Base-by-base conservation (phyloP, 2,113 vertebrate species). In the Galemys pyrenaicus region DNA sequence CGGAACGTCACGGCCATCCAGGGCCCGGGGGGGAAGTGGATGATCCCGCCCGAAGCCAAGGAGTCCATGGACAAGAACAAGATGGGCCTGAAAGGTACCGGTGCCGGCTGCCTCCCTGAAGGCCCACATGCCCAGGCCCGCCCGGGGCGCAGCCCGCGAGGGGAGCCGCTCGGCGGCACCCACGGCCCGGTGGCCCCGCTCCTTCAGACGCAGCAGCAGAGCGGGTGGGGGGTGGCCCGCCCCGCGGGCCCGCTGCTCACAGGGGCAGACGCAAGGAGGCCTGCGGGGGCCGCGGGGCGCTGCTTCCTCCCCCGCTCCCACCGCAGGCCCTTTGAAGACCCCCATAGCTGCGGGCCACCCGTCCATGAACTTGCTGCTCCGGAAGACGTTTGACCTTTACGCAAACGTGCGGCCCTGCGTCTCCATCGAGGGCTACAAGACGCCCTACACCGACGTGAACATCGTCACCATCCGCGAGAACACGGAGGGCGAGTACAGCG, bases 51-150 rank as follows among this genome's bases (percentile, higher is more conserved):
- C 15, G 99, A 99, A 39, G 99, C 99, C 89, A 99, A 99, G 97
- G 99, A 99, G 97, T 99, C 99, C 32, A 99, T 99, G 99, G 99
- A 99, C 97, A 98, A 97, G 97, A 99, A 99, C 98, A 99, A 99
- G 98, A 99, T 99, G 86, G 99, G 99, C 46, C 97, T 99, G 79
- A 99, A 99, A 99, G 99, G 99, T 99, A 97, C 10, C 37, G 35
- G n/a, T 3, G 51, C 46, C 56, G 22, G 16, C n/a, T n/a, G n/a
- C 54, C 11, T 56, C 54, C 15, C 54, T 13, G 11, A 56, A 13
- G 54, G 6, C 54, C 15, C 15, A 4, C 15, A 6, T 13, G 54
- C 54, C 54, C 9, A 44, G 20, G 54, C 54, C n/a, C n/a, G n/a
- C n/a, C n/a, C n/a, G n/a, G n/a, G n/a, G n/a, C n/a, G n/a, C n/a